These are phyloP conservation scores for Callorhinus ursinus DNA, from an alignment of 2,113 vertebrate species.

Conservation along the genomic window DNA sequence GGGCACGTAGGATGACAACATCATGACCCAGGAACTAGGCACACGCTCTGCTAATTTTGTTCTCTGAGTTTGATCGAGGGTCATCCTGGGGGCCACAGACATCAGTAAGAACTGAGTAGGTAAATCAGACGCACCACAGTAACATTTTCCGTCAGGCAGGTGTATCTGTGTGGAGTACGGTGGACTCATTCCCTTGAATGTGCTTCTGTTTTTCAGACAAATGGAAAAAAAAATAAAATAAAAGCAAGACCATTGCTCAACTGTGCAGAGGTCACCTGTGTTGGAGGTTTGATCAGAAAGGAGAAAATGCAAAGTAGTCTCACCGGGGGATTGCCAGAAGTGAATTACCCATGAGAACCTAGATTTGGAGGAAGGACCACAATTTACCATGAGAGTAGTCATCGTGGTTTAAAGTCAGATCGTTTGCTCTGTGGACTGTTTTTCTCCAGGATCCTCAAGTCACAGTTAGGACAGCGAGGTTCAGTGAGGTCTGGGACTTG, in stretches of 20 bases:
- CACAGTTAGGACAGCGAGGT: not conserved
- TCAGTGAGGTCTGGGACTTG: too few species aligned
- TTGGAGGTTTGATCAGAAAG: not conserved
- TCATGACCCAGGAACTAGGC: not conserved
- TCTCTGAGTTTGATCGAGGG: not conserved
- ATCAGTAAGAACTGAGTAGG: not conserved
- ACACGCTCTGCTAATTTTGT: not conserved
- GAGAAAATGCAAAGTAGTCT: not conserved
- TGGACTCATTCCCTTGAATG: rapidly evolving
- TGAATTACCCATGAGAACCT: too few species aligned
- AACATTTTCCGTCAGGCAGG: not conserved
- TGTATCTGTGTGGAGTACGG: rapidly evolving
- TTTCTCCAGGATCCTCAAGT: not conserved
- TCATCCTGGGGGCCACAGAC: not conserved
- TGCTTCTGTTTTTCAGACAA: not conserved
- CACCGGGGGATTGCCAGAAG: too few species aligned
- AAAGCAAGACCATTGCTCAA: not conserved
- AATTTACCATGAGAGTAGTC: too few species aligned
- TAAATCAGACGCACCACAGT: rapidly evolving
- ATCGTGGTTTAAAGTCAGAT: not conserved
- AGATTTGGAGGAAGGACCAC: not conserved
- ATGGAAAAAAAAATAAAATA: not conserved
- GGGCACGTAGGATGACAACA: rapidly evolving
- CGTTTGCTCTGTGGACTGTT: too few species aligned
- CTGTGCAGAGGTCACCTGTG: too few species aligned